Conservation (phyloP, 2,888 invertebrate species). For the Coelogynopora nodosa region DNA sequence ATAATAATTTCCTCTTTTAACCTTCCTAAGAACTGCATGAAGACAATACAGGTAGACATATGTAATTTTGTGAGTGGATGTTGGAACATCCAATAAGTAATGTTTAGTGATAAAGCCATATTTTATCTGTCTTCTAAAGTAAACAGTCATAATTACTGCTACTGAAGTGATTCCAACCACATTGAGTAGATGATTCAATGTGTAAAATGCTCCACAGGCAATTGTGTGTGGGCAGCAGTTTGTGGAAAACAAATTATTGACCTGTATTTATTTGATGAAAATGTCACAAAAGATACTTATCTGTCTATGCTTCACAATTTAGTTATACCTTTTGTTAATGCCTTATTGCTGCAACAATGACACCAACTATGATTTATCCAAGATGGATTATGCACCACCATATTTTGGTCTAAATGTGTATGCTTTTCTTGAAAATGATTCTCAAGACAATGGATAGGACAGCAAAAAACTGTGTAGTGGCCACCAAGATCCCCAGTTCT, state of each 20-base stretch:
- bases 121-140: background rate
- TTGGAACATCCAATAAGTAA: too few species aligned
- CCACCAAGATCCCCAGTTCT: slow-evolving; percentile 31
- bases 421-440: background rate
- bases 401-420: background rate
- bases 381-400: slow-evolving; percentile 30
- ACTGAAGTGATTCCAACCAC: background rate
- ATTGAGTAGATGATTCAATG: background rate
- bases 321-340: background rate
- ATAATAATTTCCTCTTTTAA: too few species aligned
- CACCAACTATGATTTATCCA: slow-evolving; percentile 13
- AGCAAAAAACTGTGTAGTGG: too few species aligned
- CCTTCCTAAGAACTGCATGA: too few species aligned
- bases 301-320: slow-evolving; percentile 6
- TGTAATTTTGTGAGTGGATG: too few species aligned
- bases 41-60: too few species aligned
- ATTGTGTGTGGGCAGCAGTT: background rate
- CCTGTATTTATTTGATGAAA: background rate
- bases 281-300: slow-evolving; percentile 21
- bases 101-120: background rate
- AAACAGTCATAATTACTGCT: background rate
- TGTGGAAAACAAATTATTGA: background rate
- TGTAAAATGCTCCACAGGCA: background rate
- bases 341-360: background rate
- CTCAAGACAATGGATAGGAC: slow-evolving; percentile 26